Conservation (phyloP, 2,888 invertebrate genomes). For the Gnatocerus cornutus region DNA sequence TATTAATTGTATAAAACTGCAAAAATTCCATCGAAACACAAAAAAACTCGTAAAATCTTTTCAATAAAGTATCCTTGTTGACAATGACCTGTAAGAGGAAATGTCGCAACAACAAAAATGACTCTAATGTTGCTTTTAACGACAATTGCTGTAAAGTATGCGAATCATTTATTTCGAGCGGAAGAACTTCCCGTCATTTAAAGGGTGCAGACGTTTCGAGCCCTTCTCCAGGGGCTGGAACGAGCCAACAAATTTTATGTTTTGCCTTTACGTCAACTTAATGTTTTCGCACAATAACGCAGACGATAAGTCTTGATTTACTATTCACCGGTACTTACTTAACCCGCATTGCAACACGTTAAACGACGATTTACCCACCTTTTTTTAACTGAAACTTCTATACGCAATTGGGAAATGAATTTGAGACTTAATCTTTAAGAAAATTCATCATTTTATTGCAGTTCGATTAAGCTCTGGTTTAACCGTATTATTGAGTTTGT, state of each 20-base stretch:
- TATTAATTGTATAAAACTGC: too few species aligned
- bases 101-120: constrained; percentile 10
- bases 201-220: constrained; percentile 12
- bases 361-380: neutral
- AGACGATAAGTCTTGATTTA: constrained; percentile 23
- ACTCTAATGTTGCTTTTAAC: constrained; percentile 16
- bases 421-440: neutral
- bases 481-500: neutral
- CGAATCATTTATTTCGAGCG: constrained; percentile 20
- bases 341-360: constrained; percentile 5
- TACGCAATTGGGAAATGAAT: neutral
- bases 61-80: constrained; percentile 1
- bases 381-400: neutral
- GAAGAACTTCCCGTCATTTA: constrained; percentile 28
- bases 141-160: constrained; percentile 24
- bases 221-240: constrained; percentile 5
- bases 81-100: neutral
- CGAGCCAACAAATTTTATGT: constrained; percentile 27
- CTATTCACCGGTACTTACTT: neutral
- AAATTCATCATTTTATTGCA: neutral
- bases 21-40: too few species aligned
- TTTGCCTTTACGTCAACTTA: constrained; percentile 28
- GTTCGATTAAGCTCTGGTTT: neutral
- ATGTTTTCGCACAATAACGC: constrained; percentile 24
- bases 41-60: constrained; percentile 1